Evolutionary conservation across 2,888 invertebrate species (phyloP), one percentile per base, ranked within the genome.

Genomic region (Colostygia pectinataria): DNA sequence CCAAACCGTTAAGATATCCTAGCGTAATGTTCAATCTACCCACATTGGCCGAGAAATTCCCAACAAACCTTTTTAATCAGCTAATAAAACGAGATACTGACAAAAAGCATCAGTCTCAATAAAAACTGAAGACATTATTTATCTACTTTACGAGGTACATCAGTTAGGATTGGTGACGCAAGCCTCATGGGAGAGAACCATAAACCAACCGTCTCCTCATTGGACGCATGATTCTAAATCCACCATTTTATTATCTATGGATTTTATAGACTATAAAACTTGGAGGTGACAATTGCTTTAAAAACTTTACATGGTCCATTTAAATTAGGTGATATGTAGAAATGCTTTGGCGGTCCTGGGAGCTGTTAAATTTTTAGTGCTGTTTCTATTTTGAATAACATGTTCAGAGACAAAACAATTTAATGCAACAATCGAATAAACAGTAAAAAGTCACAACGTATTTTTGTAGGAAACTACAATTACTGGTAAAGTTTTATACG

Each of bases 211-310:
- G 66, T 68, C 71, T 73, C 70, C 65, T 73, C 71, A 89, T 88
- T 88, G 88, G 88, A 63, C 59, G 62, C 53, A 57, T 58, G 61
- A 65, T 70, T 74, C 75, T 87, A 82, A 87, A 84, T 78, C 73
- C 71, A 67, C 61, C 57, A 68, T 73, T 78, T 85, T 84, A 83
- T 74, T 81, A 75, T 65, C 64, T 63, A 61, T 59, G 56, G 59
- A 57, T 65, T 82, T 83, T 83, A 83, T 74, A 65, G 63, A 59
- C 71, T 62, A 77, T 86, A 84, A 87, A 86, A 84, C 67, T 77
- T 70, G 59, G 64, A 80, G 82, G 83, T 84, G 86, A 85, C 86
- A 87, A 86, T 82, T 79, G 83, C 73, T 69, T 69, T 56, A 60
- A 66, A 66, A 64, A 55, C 52, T 58, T 55, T 61, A 63, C 58